A percentile compares a stretch with the other conserved stretches of the same genome.
Evolutionary conservation across 2,797 vertebrate genomes (phyloP).

Genomic region (Stomatorhinus walkeri): DNA sequence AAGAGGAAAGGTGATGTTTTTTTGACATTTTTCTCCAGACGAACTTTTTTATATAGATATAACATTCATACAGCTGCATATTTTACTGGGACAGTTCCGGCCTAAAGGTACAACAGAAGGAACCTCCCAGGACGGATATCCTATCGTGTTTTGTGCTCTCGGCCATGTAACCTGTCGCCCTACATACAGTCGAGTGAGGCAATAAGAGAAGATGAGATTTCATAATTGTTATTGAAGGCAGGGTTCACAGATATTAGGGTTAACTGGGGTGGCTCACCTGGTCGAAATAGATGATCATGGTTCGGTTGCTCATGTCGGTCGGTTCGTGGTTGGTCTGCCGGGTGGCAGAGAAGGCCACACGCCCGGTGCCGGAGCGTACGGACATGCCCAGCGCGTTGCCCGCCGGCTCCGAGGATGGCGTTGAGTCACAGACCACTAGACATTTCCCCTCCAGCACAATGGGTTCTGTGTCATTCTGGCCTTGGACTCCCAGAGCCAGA

Average conservation of each 20-base stretch:
- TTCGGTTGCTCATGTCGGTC: conserved; percentile 72
- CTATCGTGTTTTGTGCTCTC: neutral
- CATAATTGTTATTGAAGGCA: neutral
- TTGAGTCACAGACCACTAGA: conserved; percentile 70
- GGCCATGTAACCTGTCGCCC: neutral
- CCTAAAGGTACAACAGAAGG: neutral
- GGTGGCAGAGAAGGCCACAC: conserved; percentile 68
- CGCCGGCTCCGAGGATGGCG: conserved; percentile 58
- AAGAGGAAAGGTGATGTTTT: neutral
- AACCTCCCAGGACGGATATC: neutral
- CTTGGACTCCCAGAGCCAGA: conserved; percentile 37
- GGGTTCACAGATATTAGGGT: neutral
- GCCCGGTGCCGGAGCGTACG: conserved; percentile 60
- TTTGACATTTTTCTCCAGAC: neutral
- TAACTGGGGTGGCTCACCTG: conserved; percentile 49
- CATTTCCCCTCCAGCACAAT: conserved; percentile 71
- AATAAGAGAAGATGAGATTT: neutral
- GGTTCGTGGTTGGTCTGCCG: conserved; percentile 73
- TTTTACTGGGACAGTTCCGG: neutral
- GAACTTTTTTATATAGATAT: neutral
- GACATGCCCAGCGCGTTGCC: conserved; percentile 68
- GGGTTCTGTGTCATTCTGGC: conserved; percentile 72
- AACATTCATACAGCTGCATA: neutral
- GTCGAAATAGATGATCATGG: conserved; percentile 74
- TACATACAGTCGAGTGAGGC: neutral